A percentile compares a stretch with the other conserved stretches of the same genome.
phyloP scores from a whole-genome alignment of 1,140 invertebrate species.

The Brachionus sp. region DNA sequence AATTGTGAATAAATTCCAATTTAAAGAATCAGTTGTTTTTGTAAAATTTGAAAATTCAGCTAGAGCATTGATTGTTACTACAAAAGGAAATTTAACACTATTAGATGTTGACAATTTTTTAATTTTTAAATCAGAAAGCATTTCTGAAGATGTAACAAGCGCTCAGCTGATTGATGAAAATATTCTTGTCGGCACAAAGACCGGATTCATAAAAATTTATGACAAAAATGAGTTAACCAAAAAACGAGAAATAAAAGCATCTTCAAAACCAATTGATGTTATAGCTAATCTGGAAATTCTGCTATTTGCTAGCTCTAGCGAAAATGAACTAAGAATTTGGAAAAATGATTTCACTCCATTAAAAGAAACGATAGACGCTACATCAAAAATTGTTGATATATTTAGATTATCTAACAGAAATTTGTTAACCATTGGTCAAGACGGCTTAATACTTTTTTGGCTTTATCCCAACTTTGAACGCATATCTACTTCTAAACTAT shows the following conservation, averaged over 20 bases:
- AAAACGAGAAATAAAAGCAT: background rate
- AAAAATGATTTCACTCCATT: background rate
- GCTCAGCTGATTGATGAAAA: background rate
- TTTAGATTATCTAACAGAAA: background rate
- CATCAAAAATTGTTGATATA: background rate
- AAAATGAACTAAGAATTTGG: background rate
- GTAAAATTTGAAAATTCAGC: background rate
- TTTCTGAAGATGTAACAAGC: background rate
- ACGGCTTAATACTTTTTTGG: background rate
- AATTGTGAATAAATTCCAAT: background rate
- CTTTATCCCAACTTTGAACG: background rate
- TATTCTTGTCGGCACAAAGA: background rate
- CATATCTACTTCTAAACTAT: background rate
- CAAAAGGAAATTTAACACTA: background rate
- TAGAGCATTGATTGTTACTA: background rate
- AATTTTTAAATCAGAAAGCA: background rate
- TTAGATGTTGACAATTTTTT: background rate
- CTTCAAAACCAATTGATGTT: background rate
- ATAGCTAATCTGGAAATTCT: background rate
- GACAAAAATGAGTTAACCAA: background rate
- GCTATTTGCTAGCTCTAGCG: background rate
- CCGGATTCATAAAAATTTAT: background rate
- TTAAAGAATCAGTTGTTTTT: background rate
- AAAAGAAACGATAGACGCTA: background rate
- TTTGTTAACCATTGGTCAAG: background rate